phyloP scores from a whole-genome alignment of 2,113 vertebrate genomes.

The Phrynosoma blainvillii region DNA sequence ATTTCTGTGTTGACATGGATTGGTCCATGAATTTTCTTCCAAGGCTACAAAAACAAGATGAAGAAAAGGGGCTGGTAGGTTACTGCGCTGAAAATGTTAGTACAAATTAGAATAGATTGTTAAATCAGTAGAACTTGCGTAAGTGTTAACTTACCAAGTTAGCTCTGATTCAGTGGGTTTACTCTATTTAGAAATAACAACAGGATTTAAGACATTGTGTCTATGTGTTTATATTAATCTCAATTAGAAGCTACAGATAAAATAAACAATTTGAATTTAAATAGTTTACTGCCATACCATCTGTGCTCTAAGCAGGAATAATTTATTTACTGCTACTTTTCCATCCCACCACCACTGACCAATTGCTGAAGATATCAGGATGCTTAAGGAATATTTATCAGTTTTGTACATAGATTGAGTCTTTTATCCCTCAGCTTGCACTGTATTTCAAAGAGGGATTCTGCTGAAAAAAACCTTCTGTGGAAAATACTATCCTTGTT shows the following conservation, averaged over 20 bases:
- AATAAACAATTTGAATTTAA: background rate
- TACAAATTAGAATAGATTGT: too few relatives aligned
- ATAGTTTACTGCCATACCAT: background rate
- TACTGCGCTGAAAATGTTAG: too few relatives aligned
- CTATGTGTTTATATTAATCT: constrained; percentile 45
- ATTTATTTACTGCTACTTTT: constrained; percentile 26
- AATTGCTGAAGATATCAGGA: constrained; percentile 14
- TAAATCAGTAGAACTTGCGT: too few relatives aligned
- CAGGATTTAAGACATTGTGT: background rate
- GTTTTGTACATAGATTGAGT: background rate
- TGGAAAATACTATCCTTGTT: background rate
- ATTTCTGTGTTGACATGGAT: background rate
- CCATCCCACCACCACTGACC: background rate
- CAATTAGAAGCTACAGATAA: constrained; percentile 50
- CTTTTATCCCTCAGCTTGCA: background rate
- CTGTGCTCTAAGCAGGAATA: constrained; percentile 25
- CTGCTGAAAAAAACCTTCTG: background rate
- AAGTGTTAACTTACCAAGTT: too few relatives aligned
- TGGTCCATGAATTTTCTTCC: background rate
- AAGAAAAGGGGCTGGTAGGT: background rate
- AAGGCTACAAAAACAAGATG: constrained; percentile 36
- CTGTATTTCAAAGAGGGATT: constrained; percentile 1
- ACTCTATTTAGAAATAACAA: too few relatives aligned
- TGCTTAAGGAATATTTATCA: constrained; percentile 18
- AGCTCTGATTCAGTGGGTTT: too few relatives aligned